Evolutionary conservation across 2,113 vertebrate genomes (phyloP), one percentile per base, ranked within the genome.

Genomic region (Xiphophorus hellerii): DNA sequence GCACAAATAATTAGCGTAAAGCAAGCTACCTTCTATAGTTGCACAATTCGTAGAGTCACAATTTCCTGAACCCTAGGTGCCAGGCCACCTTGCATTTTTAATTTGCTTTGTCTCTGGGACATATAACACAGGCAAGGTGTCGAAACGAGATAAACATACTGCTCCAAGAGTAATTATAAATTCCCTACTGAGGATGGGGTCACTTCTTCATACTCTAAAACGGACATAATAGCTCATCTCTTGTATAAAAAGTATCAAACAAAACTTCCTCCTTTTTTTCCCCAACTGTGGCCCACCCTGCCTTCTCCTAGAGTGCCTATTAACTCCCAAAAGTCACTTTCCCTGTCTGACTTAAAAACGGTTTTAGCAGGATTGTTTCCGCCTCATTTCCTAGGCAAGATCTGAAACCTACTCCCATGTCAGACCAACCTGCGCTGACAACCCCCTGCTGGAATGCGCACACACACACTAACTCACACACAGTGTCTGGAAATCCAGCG

Each of bases 281-380:
- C 30, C 74, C 12, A 48, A 48, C 68, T 75, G 58, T 3, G 20
- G 63, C 69, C 65, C 61, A 66, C 67, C 10, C 35, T 64, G 76
- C 83, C 76, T 74, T 80, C 82, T 85, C 44, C 31, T n/a, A 79
- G 73, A 73, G 74, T 66, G 63, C 76, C 69, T 78, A 84, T 85
- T 84, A 88, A 86, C 83, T 86, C 87, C 80, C 78, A 87, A 91
- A 91, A 89, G 89, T 91, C 82, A 88, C 90, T 90, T 91, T 89
- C 75, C 66, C 80, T 84, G 87, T 88, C 85, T 60, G 77, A 83
- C 81, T 85, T 85, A 72, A 76, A 74, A 85, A 69, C 42, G 4
- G 74, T 83, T 84, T 90, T 85, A 81, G 90, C 71, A 0, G 54
- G 84, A 86, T 84, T 64, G 48, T 90, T 90, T 91, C 80, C 66